Evolutionary conservation across 92 coral and sea anemone species (phyloP), one percentile per base, ranked within the genome.

Genomic region (Plumapathes pennacea): DNA sequence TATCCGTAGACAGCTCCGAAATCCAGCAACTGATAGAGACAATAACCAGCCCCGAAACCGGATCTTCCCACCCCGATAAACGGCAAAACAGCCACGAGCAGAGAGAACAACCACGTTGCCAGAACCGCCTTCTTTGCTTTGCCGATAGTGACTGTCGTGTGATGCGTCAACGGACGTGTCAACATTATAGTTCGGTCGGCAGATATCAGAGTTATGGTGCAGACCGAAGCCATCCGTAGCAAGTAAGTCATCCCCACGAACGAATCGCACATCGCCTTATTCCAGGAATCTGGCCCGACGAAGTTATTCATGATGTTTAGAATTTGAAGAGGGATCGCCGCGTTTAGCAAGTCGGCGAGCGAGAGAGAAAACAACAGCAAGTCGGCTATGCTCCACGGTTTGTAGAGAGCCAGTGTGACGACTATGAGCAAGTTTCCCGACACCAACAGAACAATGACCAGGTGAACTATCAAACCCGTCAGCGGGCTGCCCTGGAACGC

Each of bases 141-240:
- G 9, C 69, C 64, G 5, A 67, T 46, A 4, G 98, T 92, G 4
- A 92, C 75, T 17, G 79, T 76, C 24, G 90, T 79, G 48, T 84
- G 80, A 37, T 88, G 89, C n/a, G 54, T 77, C 12, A 92, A 48
- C 3, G 98, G 98, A 14, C 85, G 62, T 7, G 90, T 71, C 33
- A 92, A 53, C 75, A 92, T 63, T 23, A 89, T 30, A 42, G 84
- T 81, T 54, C 91, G 48, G 23, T 92, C 96, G 33, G 63, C 71
- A 22, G 96, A 82, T 78, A 92, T 88, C 28, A 88, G 77, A 10
- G 98, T 80, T 41, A 92, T 86, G 18, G 98, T 92, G 69, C 78
- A 81, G 47, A 92, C 89, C 2, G 98, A 92, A 20, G 96, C 88
- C 58, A 92, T 71, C 30, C 98, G 89, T 21, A 92, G 79, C 7